A percentile compares a stretch with the other conserved stretches of the same genome.
Conservation (phyloP, 2,797 vertebrate species). For the Ctenopoma multispine region DNA sequence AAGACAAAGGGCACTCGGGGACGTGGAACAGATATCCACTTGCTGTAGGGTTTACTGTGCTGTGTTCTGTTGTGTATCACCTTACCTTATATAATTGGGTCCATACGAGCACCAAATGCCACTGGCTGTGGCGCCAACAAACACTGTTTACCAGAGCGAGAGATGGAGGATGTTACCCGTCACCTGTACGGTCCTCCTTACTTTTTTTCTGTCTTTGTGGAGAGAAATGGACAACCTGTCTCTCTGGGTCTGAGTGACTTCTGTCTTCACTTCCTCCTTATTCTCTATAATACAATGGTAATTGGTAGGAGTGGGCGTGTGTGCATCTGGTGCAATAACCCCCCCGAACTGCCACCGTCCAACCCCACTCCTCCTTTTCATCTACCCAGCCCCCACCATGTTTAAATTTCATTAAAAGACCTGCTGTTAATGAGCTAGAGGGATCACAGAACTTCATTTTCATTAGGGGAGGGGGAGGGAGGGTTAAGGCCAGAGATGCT, state of each 20-base stretch:
- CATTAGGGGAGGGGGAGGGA: constrained; percentile 74
- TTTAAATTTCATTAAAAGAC: constrained; percentile 89
- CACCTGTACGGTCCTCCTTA: constrained; percentile 59
- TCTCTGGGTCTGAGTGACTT: constrained; percentile 61
- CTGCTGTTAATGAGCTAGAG: constrained; percentile 89
- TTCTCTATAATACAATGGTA: constrained; percentile 78
- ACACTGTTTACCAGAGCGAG: constrained; percentile 56
- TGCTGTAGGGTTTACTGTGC: constrained; percentile 71
- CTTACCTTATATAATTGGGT: constrained; percentile 85
- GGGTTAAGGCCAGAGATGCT: constrained; percentile 78
- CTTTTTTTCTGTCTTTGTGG: constrained; percentile 55
- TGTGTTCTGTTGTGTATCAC: constrained; percentile 75
- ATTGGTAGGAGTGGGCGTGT: constrained; percentile 83
- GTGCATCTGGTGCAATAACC: constrained; percentile 84
- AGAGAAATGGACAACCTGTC: constrained; percentile 62
- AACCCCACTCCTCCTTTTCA: constrained; percentile 60
- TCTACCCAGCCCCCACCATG: constrained; percentile 80
- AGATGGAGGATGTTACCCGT: constrained; percentile 52
- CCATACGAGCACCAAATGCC: constrained; percentile 82
- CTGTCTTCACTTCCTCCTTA: constrained; percentile 68
- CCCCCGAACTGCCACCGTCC: constrained; percentile 19
- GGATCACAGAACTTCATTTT: constrained; percentile 84
- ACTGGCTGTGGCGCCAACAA: constrained; percentile 52
- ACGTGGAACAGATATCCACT: constrained; percentile 77
- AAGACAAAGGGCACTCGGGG: constrained; percentile 76